Evolutionary conservation across 1,140 invertebrate genomes (phyloP).

Genomic region (Drosophila repleta): DNA sequence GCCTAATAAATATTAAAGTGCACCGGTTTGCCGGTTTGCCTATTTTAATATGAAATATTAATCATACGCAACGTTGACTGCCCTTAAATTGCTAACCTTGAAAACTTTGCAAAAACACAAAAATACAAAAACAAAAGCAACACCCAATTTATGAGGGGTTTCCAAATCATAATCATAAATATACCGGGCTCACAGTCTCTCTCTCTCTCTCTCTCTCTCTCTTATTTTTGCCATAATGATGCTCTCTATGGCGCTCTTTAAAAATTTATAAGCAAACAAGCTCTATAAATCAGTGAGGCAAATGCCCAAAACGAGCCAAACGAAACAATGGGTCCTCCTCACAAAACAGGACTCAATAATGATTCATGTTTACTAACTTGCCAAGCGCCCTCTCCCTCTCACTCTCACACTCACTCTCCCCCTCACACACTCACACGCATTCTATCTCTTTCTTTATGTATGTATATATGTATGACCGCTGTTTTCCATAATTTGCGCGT

Average conservation of each 20-base stretch:
- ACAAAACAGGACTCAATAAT: conserved; percentile 70
- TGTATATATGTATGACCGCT: conserved; percentile 23
- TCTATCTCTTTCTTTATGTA: not conserved
- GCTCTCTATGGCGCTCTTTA: conserved; percentile 63
- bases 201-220: no score
- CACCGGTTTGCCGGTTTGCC: conserved; percentile 40
- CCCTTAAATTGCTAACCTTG: conserved; percentile 72
- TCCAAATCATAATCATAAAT: conserved; percentile 77
- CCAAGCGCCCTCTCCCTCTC: conserved; percentile 31
- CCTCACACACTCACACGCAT: not conserved
- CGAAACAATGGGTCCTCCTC: conserved; percentile 32
- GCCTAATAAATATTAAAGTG: conserved; percentile 76
- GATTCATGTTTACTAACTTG: conserved; percentile 81
- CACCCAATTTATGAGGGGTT: conserved; percentile 60
- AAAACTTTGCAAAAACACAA: conserved; percentile 40
- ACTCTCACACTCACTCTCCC: not conserved
- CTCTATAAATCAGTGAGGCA: conserved; percentile 74
- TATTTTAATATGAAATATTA: conserved; percentile 82
- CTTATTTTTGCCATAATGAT: conserved; percentile 52
- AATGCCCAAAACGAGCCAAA: conserved; percentile 71
- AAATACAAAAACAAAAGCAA: no score
- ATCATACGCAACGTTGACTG: conserved; percentile 78
- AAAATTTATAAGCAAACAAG: conserved; percentile 77
- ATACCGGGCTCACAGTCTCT: conserved; percentile 40
- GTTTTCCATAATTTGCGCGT: conserved; percentile 78